Evolutionary conservation across 2,797 vertebrate genomes (phyloP).

Genomic region (Cercopithecus petaurista): DNA sequence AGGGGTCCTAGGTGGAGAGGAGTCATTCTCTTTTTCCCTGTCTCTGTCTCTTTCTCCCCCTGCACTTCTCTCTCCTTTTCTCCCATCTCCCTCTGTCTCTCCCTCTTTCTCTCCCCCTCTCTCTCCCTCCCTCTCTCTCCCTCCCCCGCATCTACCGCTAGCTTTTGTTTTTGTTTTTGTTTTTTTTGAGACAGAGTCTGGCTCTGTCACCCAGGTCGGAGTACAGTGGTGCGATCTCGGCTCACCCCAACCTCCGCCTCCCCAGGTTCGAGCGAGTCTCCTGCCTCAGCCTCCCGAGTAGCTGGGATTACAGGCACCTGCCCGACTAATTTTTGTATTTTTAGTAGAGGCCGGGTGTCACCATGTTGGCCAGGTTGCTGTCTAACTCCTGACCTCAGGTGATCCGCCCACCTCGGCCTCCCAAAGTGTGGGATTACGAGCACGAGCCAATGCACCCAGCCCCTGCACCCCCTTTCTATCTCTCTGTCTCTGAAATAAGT

Average conservation of each 20-base stretch:
- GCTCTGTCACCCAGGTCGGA: no score
- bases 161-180: background rate
- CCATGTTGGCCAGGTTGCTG: background rate
- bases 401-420: background rate
- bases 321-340: background rate
- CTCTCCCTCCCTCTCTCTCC: background rate
- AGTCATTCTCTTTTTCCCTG: no score
- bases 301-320: no score
- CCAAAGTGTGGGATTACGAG: background rate
- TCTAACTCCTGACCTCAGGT: background rate
- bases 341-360: background rate
- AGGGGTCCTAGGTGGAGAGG: rapidly evolving
- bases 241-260: no score
- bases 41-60: background rate
- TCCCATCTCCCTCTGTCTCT: background rate
- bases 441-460: background rate
- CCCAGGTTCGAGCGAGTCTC: no score
- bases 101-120: background rate
- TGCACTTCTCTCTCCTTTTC: background rate
- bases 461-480: rapidly evolving
- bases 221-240: no score
- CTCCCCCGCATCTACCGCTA: background rate
- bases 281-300: no score
- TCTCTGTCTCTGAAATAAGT: background rate
- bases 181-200: background rate